These are phyloP conservation scores for Iselma pallidipennis DNA, from an alignment of 2,888 invertebrate genomes.

Conservation along the genomic window DNA sequence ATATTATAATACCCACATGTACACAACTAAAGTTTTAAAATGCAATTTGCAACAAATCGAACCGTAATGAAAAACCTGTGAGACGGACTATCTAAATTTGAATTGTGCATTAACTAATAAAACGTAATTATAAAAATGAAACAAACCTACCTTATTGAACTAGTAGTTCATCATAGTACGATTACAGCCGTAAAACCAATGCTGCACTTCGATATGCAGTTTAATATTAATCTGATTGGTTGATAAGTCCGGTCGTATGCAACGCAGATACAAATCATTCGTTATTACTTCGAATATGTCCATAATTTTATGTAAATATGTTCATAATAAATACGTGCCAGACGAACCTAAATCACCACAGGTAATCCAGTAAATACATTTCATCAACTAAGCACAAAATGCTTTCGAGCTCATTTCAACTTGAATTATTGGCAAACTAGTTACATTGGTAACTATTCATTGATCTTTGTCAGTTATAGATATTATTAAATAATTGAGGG, in stretches of 20 bases:
- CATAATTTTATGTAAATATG: slow-evolving; percentile 47
- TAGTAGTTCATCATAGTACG: slow-evolving; percentile 51
- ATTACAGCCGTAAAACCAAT: slow-evolving; percentile 49
- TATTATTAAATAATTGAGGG: too few species aligned
- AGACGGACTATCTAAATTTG: slow-evolving; percentile 18
- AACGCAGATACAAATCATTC: slow-evolving; percentile 30
- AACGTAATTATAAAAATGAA: slow-evolving; percentile 43
- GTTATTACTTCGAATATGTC: slow-evolving; percentile 36
- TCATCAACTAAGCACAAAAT: slow-evolving; percentile 8
- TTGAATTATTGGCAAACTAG: neutral
- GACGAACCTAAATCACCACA: slow-evolving; percentile 11
- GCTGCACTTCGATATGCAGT: slow-evolving; percentile 31
- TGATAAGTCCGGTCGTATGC: slow-evolving; percentile 27
- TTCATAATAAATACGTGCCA: slow-evolving; percentile 31
- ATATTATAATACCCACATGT: neutral
- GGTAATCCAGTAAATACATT: slow-evolving; percentile 17
- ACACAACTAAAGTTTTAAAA: neutral
- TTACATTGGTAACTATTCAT: neutral
- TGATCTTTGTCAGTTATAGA: too few species aligned
- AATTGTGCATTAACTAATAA: slow-evolving; percentile 35
- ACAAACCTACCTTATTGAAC: slow-evolving; percentile 48
- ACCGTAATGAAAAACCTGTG: slow-evolving; percentile 2
- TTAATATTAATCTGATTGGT: slow-evolving; percentile 30
- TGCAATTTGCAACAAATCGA: neutral
- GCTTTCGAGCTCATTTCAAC: neutral